A percentile compares a stretch with the other conserved stretches of the same genome.
Evolutionary conservation across 2,888 invertebrate species (phyloP).

Genomic region (Tachina grossa): DNA sequence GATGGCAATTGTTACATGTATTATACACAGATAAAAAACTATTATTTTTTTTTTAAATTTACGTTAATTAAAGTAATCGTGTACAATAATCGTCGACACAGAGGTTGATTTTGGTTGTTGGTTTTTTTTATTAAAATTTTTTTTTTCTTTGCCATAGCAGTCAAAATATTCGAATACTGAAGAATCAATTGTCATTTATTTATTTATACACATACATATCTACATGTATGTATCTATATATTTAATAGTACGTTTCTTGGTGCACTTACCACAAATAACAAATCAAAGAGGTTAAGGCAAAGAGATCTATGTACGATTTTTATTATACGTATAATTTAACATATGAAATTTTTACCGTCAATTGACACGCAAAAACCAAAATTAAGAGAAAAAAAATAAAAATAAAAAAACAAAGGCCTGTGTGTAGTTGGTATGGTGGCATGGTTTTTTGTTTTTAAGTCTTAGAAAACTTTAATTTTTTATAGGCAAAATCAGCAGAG

Average conservation of each 20-base stretch:
- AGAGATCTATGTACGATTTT: constrained; percentile 58
- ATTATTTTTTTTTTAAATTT: constrained; percentile 64
- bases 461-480: constrained; percentile 53
- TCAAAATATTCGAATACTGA: constrained; percentile 57
- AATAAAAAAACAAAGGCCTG: not conserved
- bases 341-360: constrained; percentile 69
- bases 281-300: constrained; percentile 71
- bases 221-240: not conserved
- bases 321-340: constrained; percentile 68
- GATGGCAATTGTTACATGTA: constrained; percentile 70
- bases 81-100: constrained; percentile 68
- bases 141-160: not conserved
- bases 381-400: constrained; percentile 11
- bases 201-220: not conserved
- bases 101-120: constrained; percentile 35
- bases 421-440: constrained; percentile 1
- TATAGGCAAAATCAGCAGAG: constrained; percentile 32
- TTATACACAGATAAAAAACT: constrained; percentile 54
- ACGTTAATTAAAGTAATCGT: constrained; percentile 72
- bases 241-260: constrained; percentile 16
- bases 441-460: constrained; percentile 24
- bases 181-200: constrained; percentile 71
- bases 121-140: not conserved
- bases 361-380: constrained; percentile 70
- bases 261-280: constrained; percentile 54